Evolutionary conservation across 35 echinoderm and acorn worm genomes (phyloP).

Genomic region (Ptychodera flava): DNA sequence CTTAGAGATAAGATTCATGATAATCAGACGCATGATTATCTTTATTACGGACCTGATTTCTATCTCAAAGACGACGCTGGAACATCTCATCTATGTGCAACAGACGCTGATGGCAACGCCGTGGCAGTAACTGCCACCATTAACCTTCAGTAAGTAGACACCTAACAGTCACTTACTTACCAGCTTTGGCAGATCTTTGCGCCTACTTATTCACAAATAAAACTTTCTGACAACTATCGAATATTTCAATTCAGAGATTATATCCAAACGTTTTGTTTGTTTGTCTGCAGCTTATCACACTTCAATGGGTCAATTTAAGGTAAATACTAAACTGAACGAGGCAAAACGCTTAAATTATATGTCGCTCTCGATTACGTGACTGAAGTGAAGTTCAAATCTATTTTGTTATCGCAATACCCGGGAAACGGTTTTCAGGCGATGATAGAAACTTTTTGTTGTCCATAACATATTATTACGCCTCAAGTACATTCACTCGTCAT

Average conservation of each 20-base stretch:
- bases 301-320: too few relatives aligned
- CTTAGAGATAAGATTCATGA: conserved; percentile 51
- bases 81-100: conserved; percentile 63
- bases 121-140: conserved; percentile 66
- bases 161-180: too few relatives aligned
- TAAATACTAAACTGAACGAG: too few relatives aligned
- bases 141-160: conserved; percentile 67
- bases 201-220: not conserved
- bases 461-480: too few relatives aligned
- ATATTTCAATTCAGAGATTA: not conserved
- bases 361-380: too few relatives aligned
- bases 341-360: too few relatives aligned
- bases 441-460: too few relatives aligned
- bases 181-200: too few relatives aligned
- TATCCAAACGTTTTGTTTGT: not conserved
- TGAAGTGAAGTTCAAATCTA: not conserved
- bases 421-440: too few relatives aligned
- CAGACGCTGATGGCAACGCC: conserved; percentile 74
- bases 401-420: too few relatives aligned
- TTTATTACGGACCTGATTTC: conserved; percentile 66
- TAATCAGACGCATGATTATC: conserved; percentile 46
- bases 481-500: too few relatives aligned
- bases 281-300: too few relatives aligned
- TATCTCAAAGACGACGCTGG: conserved; percentile 47
- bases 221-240: not conserved